A percentile compares a stretch with the other conserved stretches of the same genome.
phyloP scores from a whole-genome alignment of 2,113 vertebrate species.

The Ramphastos sulfuratus region DNA sequence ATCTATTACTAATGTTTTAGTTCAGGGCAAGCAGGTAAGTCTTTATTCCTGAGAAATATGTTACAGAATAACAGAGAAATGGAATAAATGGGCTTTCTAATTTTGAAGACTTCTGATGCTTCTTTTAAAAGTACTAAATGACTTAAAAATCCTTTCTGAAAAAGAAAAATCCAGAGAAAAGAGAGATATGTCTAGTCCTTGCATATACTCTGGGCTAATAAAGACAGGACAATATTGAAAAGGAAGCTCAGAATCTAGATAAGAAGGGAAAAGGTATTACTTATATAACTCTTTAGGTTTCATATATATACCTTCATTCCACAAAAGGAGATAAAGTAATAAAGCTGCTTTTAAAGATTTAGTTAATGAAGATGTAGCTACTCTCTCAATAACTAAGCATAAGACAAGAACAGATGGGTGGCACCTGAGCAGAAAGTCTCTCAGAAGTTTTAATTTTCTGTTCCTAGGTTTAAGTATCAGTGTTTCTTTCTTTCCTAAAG shows the following conservation, averaged over 20 bases:
- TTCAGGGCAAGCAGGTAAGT: constrained; percentile 99
- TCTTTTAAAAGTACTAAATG: not conserved
- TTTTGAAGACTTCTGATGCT: not conserved
- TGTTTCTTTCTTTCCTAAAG: not conserved
- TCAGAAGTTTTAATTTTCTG: not conserved
- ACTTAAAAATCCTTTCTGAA: not conserved
- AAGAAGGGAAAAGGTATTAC: not conserved
- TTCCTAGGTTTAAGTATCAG: not conserved
- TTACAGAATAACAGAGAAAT: constrained; percentile 20
- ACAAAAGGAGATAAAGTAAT: not conserved
- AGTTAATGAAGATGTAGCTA: not conserved
- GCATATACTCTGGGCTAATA: not conserved
- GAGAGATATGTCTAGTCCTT: not conserved
- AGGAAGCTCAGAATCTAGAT: not conserved
- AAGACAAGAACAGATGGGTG: not conserved
- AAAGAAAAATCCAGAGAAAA: not conserved
- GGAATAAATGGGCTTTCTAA: constrained; percentile 2
- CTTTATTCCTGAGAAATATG: constrained; percentile 48
- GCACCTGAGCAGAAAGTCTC: not conserved
- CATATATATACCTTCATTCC: not conserved
- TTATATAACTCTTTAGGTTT: not conserved
- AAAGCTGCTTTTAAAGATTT: not conserved
- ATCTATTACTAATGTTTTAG: constrained; percentile 99
- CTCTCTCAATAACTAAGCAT: not conserved
- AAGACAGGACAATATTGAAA: not conserved